These are phyloP conservation scores for Rhabdomys pumilio DNA, from an alignment of 2,797 vertebrate species.

Conservation along the genomic window DNA sequence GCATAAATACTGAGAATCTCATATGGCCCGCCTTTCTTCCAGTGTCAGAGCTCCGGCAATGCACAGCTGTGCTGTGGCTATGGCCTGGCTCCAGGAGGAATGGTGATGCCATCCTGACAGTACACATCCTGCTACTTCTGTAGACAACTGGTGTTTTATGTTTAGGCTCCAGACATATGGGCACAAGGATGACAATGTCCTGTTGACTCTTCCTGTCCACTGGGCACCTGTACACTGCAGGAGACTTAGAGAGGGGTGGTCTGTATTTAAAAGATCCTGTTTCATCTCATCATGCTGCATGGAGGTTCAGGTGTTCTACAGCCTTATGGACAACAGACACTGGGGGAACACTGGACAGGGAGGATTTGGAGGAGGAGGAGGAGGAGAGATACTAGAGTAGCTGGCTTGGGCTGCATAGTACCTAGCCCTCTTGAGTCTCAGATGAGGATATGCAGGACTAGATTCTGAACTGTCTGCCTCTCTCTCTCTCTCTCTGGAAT, in stretches of 20 bases:
- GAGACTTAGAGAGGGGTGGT: background rate
- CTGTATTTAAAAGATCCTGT: background rate
- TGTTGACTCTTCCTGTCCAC: too few relatives aligned
- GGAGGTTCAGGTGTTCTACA: rapidly evolving
- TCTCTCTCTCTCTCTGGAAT: too few relatives aligned
- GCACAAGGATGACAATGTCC: background rate
- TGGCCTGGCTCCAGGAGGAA: background rate
- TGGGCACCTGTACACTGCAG: background rate
- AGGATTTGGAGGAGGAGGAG: background rate
- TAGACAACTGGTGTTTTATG: background rate
- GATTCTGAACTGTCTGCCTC: background rate
- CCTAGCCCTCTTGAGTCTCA: background rate
- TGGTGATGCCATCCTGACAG: background rate
- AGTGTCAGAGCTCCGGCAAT: background rate
- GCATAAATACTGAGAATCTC: background rate
- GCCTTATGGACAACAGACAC: rapidly evolving
- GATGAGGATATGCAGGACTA: background rate
- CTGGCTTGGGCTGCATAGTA: background rate
- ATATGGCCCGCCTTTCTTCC: background rate
- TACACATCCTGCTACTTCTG: background rate
- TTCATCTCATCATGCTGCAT: background rate
- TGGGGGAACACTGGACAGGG: background rate
- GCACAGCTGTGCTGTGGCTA: background rate
- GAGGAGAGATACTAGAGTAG: too few relatives aligned
- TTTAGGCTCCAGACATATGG: background rate